Base-by-base conservation (phyloP, 1,140 invertebrate genomes). In the Dinoponera quadriceps region DNA sequence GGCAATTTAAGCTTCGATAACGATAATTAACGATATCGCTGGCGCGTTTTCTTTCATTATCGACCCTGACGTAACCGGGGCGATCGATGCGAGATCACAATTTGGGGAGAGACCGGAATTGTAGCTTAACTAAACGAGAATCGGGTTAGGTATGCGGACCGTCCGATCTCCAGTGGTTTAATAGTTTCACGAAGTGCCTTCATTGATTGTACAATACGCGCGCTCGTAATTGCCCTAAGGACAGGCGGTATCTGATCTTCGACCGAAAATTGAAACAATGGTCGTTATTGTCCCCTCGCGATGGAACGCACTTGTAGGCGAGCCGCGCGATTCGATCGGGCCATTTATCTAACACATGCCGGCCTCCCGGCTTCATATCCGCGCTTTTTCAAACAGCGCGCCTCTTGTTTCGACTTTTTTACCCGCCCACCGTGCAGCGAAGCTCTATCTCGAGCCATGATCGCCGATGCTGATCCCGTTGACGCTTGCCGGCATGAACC, bases 371-470 rank as follows among this genome's bases (percentile, higher is more conserved):
- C 83, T 66, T 66, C 81, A 81, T 69, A 84, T 87, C 65, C 60
- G 82, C 73, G 60, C 48, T 88, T 88, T 85, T 88, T 88, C 86
- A 85, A 44, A 54, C 25, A 83, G 62, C 22, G 55, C 60, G 66
- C 77, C 48, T 72, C 86, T 88, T 72, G 87, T 91, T 85, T 84
- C 82, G 54, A 68, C 84, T 91, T 93, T n/a, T 93, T 92, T 92
- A 87, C 87, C 78, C 49, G 54, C 63, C 66, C 86, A 85, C 81
- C 84, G 85, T 44, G 7, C 89, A 84, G 83, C 85, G 85, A 62
- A 83, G 83, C 78, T 89, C 87, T 92, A 93, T 93, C 92, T 90
- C 73, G 75, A 85, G 65, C 84, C 87, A 83, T 82, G 92, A 93
- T 93, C 91, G 91, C 90, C 89, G 83, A 88, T 81, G 86, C 84